Evolutionary conservation across 2,888 invertebrate genomes (phyloP), one percentile per base, ranked within the genome.

Genomic region (Nymphalis c-album): DNA sequence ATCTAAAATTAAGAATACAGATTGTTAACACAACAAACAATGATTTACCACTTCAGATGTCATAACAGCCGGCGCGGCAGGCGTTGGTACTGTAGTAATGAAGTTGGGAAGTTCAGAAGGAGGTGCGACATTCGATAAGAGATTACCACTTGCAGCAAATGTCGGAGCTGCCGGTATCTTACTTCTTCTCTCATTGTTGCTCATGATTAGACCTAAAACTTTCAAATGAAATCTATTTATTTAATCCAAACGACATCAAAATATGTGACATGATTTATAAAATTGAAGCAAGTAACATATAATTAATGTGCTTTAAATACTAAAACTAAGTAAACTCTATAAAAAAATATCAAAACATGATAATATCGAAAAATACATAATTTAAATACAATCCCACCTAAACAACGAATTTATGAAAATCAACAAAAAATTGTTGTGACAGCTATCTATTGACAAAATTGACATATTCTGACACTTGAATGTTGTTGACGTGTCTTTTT

Each of bases 21-120:
- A 13, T 40, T 13, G 4, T 13, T 40, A 7, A 48, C 1, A 48
- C n/a, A 8, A 16, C 17, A 17, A 16, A 16, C 7, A 22, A 7
- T n/a, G 55, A 67, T 69, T 64, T 67, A 79, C 77, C 53, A 71
- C 74, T 61, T 75, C 67, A 40, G 78, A 64, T 64, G 73, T 68
- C 40, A 68, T 64, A 16, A 68, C 18, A 63, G 63, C 65, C 17
- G 71, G 69, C n/a, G 70, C 40, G 45, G 51, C 55, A 40, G 80
- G 74, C 2, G 77, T 68, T n/a, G 78, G 71, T 17, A 82, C 78
- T 53, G 93, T 85, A 68, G 92, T 93, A 17, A 95, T 88, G 70
- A 95, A 95, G 81, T 94, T 95, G 0, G 95, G 95, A 53, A 95
- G 86, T 75, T 94, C 94, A 35, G 94, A 91, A 0, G 95, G 95